Percentiles rank a stretch among this genome's conserved stretches.
These are phyloP conservation scores for Euwallacea similis DNA, from an alignment of 1,140 invertebrate genomes.

Conservation along the genomic window DNA sequence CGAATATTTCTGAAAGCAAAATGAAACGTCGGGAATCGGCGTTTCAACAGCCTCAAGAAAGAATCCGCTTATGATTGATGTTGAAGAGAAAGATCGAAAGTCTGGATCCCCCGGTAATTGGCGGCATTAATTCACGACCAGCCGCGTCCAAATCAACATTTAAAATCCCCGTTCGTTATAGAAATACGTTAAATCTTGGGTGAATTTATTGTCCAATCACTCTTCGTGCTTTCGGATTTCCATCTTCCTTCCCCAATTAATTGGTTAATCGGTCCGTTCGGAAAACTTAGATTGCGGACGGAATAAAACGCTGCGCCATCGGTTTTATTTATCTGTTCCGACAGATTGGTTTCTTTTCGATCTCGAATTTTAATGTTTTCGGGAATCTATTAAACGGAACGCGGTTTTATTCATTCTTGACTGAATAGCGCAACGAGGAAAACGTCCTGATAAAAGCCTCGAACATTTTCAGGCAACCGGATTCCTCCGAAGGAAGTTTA, in stretches of 20 bases:
- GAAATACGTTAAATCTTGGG: not conserved
- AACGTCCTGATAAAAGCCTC: not conserved
- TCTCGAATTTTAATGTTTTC: slow-evolving; percentile 1
- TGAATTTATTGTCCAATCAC: slow-evolving; percentile 2
- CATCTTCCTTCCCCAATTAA: slow-evolving; percentile 13
- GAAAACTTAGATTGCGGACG: slow-evolving; percentile 11
- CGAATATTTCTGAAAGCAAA: too few species aligned
- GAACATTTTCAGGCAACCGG: too few species aligned
- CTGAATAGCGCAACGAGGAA: not conserved
- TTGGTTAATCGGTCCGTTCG: slow-evolving; percentile 16
- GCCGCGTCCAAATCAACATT: not conserved
- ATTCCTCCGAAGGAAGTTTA: too few species aligned
- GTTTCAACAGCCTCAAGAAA: too few species aligned
- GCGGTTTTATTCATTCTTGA: slow-evolving; percentile 4
- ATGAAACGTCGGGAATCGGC: too few species aligned
- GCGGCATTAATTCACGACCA: too few species aligned
- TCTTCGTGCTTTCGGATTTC: slow-evolving; percentile 6
- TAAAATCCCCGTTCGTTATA: not conserved
- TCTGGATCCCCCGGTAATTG: too few species aligned
- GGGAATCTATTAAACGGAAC: slow-evolving; percentile 1
- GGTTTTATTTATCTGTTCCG: slow-evolving; percentile 8
- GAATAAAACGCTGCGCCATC: not conserved
- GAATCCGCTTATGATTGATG: too few species aligned
- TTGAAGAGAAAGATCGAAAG: too few species aligned
- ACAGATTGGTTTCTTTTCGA: not conserved